Evolutionary conservation across 2,797 vertebrate species (phyloP).

Genomic region (Erithacus rubecula): DNA sequence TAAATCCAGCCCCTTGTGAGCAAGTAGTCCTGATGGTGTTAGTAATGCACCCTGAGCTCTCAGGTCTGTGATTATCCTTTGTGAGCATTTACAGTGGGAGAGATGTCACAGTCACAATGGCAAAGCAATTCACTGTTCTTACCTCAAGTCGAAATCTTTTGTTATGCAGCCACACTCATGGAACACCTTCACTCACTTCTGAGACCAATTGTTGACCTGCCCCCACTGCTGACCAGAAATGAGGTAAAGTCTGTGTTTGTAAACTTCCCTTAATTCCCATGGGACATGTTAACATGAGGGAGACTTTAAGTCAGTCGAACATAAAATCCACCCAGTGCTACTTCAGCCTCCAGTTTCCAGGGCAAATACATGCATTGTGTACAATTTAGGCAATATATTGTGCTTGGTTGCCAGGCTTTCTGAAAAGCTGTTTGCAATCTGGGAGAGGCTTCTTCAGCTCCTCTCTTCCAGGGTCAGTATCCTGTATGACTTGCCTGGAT

Average conservation of each 20-base stretch:
- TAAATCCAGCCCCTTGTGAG: neutral
- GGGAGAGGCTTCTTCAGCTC: neutral
- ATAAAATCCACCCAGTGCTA: neutral
- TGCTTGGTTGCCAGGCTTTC: neutral
- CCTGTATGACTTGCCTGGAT: neutral
- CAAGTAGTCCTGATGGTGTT: neutral
- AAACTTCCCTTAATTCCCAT: neutral
- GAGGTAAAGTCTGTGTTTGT: conserved; percentile 79
- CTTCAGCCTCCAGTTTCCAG: neutral
- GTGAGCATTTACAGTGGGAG: neutral
- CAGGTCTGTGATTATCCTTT: neutral
- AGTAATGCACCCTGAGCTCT: neutral
- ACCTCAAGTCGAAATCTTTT: neutral
- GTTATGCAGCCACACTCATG: conserved; percentile 80
- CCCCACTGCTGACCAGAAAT: conserved; percentile 88
- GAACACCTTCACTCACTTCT: conserved; percentile 85
- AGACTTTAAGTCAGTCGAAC: neutral
- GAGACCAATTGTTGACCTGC: conserved; percentile 81
- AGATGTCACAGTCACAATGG: neutral
- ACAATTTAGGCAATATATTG: neutral
- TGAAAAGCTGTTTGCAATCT: neutral
- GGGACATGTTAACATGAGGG: neutral
- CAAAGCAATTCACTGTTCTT: neutral
- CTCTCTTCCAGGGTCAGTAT: neutral
- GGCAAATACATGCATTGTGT: neutral